Evolutionary conservation across 2,888 invertebrate genomes (phyloP).

Genomic region (Congeria kusceri): DNA sequence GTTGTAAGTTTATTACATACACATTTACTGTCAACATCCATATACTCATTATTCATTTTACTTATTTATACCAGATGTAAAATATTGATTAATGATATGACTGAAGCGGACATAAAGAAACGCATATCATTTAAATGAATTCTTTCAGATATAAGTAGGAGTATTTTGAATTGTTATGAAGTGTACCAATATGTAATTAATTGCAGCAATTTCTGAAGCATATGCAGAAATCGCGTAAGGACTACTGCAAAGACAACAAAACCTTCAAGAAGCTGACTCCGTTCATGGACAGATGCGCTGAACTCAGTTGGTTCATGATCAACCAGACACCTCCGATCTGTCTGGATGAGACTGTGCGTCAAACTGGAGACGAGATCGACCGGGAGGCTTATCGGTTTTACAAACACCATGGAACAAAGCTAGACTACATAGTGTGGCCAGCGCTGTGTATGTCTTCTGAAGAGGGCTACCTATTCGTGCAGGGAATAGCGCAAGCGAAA

Average conservation of each 20-base stretch:
- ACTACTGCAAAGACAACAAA: constrained; percentile 27
- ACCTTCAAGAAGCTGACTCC: constrained; percentile 28
- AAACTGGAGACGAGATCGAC: constrained; percentile 49
- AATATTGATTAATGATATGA: too few species aligned
- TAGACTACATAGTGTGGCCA: constrained; percentile 58
- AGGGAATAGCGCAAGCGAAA: constrained; percentile 54
- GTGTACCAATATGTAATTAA: neutral
- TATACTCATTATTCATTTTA: too few species aligned
- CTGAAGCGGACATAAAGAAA: too few species aligned
- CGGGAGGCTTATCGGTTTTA: constrained; percentile 50
- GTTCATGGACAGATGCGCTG: constrained; percentile 54
- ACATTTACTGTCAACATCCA: neutral
- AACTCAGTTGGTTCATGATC: constrained; percentile 59
- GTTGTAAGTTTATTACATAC: constrained; percentile 21
- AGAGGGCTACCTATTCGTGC: constrained; percentile 33
- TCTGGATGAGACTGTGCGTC: constrained; percentile 24
- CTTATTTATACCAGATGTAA: too few species aligned
- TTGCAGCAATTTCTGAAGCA: constrained; percentile 61
- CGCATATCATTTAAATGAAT: too few species aligned
- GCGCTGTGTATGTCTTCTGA: constrained; percentile 33
- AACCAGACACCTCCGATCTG: constrained; percentile 44
- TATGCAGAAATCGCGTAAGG: constrained; percentile 38
- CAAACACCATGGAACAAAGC: constrained; percentile 36
- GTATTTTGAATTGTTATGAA: too few species aligned
- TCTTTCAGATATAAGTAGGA: too few species aligned